phyloP scores from a whole-genome alignment of 2,888 invertebrate species.

The Dermolepida albohirtum region DNA sequence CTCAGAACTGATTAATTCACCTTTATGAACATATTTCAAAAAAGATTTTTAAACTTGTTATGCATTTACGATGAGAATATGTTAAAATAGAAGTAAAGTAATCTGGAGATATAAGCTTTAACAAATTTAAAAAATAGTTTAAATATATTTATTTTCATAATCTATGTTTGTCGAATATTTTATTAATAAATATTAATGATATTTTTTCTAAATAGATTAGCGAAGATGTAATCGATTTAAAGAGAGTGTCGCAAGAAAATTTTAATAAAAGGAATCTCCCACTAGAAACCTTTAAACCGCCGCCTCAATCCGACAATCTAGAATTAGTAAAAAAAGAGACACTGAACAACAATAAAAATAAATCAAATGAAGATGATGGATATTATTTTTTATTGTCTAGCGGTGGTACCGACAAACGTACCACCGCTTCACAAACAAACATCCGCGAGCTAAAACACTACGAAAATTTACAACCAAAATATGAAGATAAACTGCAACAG shows the following conservation, averaged over 20 bases:
- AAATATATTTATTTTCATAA: too few relatives aligned
- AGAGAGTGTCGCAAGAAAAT: slow-evolving; percentile 7
- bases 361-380: slow-evolving; percentile 37
- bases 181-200: too few relatives aligned
- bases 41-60: too few relatives aligned
- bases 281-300: slow-evolving; percentile 8
- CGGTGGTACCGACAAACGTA: slow-evolving; percentile 52
- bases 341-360: slow-evolving; percentile 13
- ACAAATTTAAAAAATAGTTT: too few relatives aligned
- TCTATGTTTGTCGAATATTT: too few relatives aligned
- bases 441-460: slow-evolving; percentile 9
- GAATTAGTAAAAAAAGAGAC: slow-evolving; percentile 24
- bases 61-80: too few relatives aligned
- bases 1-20: too few relatives aligned
- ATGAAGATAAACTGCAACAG: slow-evolving; percentile 25
- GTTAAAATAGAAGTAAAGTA: too few relatives aligned
- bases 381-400: slow-evolving; percentile 53
- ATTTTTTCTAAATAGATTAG: not conserved
- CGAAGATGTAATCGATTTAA: slow-evolving; percentile 30
- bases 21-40: too few relatives aligned
- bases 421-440: slow-evolving; percentile 46
- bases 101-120: too few relatives aligned
- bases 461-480: slow-evolving; percentile 13
- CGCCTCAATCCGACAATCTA: not conserved
- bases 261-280: not conserved